Conservation (phyloP, 2,888 invertebrate species). For the Philopedon plagiatum region DNA sequence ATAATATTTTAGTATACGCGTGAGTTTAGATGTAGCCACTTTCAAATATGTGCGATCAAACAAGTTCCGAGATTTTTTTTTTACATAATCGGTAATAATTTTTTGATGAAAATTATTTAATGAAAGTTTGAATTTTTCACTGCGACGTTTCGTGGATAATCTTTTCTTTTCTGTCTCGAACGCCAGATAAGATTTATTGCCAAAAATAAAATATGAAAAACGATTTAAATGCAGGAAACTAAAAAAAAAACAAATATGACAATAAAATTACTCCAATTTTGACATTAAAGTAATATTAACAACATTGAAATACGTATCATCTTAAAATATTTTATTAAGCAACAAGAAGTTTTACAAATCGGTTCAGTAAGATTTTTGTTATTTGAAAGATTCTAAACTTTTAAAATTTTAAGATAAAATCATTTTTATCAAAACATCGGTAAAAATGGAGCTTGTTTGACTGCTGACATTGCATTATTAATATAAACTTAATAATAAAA, state of each 20-base stretch:
- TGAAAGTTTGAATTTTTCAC: background rate
- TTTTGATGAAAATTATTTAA: slow-evolving; percentile 52
- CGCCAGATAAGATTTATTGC: too few relatives aligned
- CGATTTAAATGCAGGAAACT: too few relatives aligned
- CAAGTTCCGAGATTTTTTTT: slow-evolving; percentile 29
- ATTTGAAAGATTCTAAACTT: too few relatives aligned
- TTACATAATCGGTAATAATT: slow-evolving; percentile 11
- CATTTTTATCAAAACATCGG: background rate
- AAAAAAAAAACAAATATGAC: too few relatives aligned
- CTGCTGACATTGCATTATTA: slow-evolving; percentile 34
- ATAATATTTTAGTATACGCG: slow-evolving; percentile 67
- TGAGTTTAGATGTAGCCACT: slow-evolving; percentile 52
- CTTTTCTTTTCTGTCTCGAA: too few relatives aligned
- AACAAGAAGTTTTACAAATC: background rate
- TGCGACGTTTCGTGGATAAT: background rate
- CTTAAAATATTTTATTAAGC: too few relatives aligned
- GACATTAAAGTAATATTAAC: too few relatives aligned
- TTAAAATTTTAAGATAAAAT: background rate
- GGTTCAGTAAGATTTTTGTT: too few relatives aligned
- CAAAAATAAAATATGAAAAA: too few relatives aligned
- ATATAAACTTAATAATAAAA: slow-evolving; percentile 50
- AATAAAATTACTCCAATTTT: too few relatives aligned
- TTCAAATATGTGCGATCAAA: slow-evolving; percentile 25
- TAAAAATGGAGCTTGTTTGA: slow-evolving; percentile 29
- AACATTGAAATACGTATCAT: background rate